phyloP scores from a whole-genome alignment of 2,113 vertebrate genomes.

The Erythrolamprus reginae region DNA sequence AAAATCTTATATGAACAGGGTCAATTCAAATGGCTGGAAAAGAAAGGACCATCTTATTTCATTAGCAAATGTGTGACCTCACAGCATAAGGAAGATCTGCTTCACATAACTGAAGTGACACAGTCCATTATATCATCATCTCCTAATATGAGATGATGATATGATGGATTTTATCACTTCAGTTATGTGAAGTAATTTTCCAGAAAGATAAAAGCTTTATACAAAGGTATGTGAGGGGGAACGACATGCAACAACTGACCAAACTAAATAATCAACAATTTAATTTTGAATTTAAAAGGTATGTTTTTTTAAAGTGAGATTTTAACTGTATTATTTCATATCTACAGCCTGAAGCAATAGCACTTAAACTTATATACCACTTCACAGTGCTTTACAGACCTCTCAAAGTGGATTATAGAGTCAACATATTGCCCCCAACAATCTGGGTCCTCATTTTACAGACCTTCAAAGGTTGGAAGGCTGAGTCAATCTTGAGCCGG shows the following conservation, averaged over 20 bases:
- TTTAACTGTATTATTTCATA: not conserved
- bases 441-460: not conserved
- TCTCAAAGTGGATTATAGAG: not conserved
- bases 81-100: not conserved
- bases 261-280: not conserved
- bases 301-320: not conserved
- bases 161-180: not conserved
- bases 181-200: not conserved
- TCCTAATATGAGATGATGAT: not conserved
- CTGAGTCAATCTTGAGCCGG: not conserved
- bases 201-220: not conserved
- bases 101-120: not conserved
- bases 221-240: not conserved
- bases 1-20: not conserved
- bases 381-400: not conserved
- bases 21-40: not conserved
- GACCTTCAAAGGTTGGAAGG: not conserved
- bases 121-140: too few relatives aligned
- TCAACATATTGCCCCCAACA: not conserved
- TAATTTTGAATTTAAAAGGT: not conserved
- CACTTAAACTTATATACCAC: not conserved
- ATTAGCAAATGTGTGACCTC: not conserved
- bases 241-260: not conserved
- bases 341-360: not conserved
- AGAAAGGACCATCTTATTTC: not conserved